These are phyloP conservation scores for Muscina levida DNA, from an alignment of 2,888 invertebrate species.

Conservation along the genomic window DNA sequence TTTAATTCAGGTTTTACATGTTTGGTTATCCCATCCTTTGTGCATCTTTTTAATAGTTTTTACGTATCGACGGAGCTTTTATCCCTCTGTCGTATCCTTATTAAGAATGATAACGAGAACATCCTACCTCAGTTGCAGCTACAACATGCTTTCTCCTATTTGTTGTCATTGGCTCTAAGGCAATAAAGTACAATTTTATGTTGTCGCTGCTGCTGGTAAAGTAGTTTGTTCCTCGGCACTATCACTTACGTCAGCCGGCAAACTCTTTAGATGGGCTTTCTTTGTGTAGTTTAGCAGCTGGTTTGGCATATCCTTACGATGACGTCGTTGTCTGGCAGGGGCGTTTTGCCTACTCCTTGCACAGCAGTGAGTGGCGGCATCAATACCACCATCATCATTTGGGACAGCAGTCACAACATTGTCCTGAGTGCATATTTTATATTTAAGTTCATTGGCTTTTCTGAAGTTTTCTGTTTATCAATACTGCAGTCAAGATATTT, in stretches of 20 bases:
- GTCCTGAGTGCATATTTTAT: slow-evolving; percentile 4
- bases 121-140: too few species aligned
- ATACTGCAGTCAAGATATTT: too few species aligned
- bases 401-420: not conserved
- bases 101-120: too few species aligned
- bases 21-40: too few species aligned
- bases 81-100: too few species aligned
- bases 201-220: not conserved
- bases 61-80: too few species aligned
- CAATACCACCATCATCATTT: not conserved
- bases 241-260: too few species aligned
- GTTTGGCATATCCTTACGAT: not conserved
- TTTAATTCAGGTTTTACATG: too few species aligned
- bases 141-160: slow-evolving; percentile 9
- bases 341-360: not conserved
- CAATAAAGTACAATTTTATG: slow-evolving; percentile 31
- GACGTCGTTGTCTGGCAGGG: too few species aligned
- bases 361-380: not conserved
- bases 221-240: slow-evolving; percentile 11
- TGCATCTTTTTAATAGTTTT: too few species aligned
- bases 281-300: not conserved
- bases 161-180: slow-evolving; percentile 12
- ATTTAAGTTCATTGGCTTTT: slow-evolving; percentile 63
- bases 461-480: too few species aligned
- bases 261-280: too few species aligned